These are phyloP conservation scores for Xenentodon cancila DNA, from an alignment of 2,797 vertebrate species.

Conservation along the genomic window DNA sequence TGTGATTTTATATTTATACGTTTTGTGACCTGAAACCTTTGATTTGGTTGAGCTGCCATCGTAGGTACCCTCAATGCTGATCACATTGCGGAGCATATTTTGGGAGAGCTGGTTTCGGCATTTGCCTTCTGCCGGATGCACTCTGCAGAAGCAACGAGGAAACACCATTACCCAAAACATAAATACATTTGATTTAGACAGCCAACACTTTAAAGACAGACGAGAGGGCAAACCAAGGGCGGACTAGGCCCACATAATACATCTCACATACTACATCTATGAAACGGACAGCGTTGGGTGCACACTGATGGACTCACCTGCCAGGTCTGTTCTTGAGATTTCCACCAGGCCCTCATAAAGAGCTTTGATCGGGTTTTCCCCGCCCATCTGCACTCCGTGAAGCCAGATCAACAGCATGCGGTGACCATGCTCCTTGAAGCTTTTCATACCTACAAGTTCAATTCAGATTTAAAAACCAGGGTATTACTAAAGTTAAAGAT, in stretches of 20 bases:
- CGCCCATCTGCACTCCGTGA: slow-evolving; percentile 79
- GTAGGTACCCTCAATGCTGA: not conserved
- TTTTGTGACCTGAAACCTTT: too few relatives aligned
- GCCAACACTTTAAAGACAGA: too few relatives aligned
- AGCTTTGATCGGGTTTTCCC: slow-evolving; percentile 90
- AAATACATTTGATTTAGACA: too few relatives aligned
- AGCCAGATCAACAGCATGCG: slow-evolving; percentile 94
- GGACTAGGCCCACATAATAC: too few relatives aligned
- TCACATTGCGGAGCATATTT: slow-evolving; percentile 87
- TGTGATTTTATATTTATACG: too few relatives aligned
- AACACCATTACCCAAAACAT: not conserved
- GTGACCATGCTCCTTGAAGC: slow-evolving; percentile 91
- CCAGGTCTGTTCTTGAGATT: slow-evolving; percentile 87
- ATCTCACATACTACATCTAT: too few relatives aligned
- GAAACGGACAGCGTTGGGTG: too few relatives aligned
- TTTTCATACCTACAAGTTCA: slow-evolving; percentile 80
- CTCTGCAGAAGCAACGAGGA: slow-evolving; percentile 79
- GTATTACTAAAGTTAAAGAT: too few relatives aligned
- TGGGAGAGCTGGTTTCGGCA: slow-evolving; percentile 76
- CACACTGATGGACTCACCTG: slow-evolving; percentile 78
- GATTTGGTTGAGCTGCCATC: too few relatives aligned
- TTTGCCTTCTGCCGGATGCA: slow-evolving; percentile 89
- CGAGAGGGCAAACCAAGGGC: too few relatives aligned
- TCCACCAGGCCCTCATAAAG: slow-evolving; percentile 89
- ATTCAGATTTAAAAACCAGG: too few relatives aligned